A percentile compares a stretch with the other conserved stretches of the same genome.
phyloP scores from a whole-genome alignment of 2,113 vertebrate species.

The Thryonomys swinderianus region DNA sequence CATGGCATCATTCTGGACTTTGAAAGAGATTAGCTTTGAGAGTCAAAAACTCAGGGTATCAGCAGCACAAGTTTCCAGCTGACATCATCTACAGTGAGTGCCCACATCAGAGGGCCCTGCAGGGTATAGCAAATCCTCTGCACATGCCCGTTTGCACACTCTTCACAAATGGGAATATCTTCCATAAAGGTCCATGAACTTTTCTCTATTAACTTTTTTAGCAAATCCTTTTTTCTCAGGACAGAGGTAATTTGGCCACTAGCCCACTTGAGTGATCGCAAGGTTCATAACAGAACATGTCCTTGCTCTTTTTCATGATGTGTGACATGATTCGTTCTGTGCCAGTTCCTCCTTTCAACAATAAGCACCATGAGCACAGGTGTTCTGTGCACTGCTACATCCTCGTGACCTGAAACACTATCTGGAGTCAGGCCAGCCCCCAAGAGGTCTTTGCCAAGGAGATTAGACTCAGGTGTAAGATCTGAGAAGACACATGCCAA shows the following conservation, averaged over 20 bases:
- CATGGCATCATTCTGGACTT: background rate
- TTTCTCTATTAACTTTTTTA: slow-evolving; percentile 16
- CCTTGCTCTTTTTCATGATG: background rate
- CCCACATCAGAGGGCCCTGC: background rate
- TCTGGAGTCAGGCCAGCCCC: background rate
- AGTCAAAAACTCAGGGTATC: background rate
- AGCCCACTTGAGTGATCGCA: background rate
- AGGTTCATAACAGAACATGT: background rate
- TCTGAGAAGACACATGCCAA: background rate
- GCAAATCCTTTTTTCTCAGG: background rate
- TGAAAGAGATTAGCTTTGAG: background rate
- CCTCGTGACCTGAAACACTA: background rate
- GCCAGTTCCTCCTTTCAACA: background rate
- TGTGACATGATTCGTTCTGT: background rate
- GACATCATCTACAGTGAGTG: background rate
- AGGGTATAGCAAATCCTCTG: background rate
- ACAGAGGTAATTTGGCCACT: background rate
- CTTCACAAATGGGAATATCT: background rate
- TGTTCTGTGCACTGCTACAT: background rate
- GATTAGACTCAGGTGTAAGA: background rate
- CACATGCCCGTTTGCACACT: background rate
- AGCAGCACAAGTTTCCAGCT: background rate
- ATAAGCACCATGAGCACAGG: background rate
- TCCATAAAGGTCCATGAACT: background rate
- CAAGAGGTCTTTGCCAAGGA: background rate